These are phyloP conservation scores for Aptenodytes patagonicus DNA, from an alignment of 2,113 vertebrate genomes.

Conservation along the genomic window DNA sequence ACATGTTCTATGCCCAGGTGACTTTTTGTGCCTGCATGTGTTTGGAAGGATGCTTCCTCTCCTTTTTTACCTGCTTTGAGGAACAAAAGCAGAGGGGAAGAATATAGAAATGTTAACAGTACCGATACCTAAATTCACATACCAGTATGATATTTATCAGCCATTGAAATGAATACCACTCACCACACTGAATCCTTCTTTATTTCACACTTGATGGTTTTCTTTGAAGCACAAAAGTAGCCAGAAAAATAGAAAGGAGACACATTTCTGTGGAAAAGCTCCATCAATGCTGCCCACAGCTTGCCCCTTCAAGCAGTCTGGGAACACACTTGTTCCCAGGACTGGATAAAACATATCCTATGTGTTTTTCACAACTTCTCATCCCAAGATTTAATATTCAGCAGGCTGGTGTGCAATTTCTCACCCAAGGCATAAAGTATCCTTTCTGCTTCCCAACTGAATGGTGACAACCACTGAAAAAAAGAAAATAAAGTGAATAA, in stretches of 20 bases:
- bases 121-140: neutral
- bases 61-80: neutral
- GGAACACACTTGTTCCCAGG: neutral
- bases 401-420: neutral
- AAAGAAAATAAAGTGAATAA: neutral
- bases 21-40: neutral
- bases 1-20: neutral
- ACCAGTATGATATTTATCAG: neutral
- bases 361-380: neutral
- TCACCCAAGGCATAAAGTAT: neutral
- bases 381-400: neutral
- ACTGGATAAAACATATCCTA: neutral
- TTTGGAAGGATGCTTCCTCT: neutral
- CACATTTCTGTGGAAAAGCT: neutral
- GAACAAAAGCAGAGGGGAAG: neutral
- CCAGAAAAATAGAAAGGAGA: neutral
- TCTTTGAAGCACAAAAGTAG: neutral
- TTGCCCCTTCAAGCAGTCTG: neutral
- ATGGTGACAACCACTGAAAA: neutral
- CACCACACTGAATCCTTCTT: neutral
- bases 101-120: neutral
- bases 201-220: neutral
- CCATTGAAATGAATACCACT: neutral
- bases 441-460: slow-evolving; percentile 7
- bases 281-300: neutral